A percentile compares a stretch with the other conserved stretches of the same genome.
These are phyloP conservation scores for Smutsia temminckii DNA, from an alignment of 2,797 vertebrate genomes.

Conservation along the genomic window DNA sequence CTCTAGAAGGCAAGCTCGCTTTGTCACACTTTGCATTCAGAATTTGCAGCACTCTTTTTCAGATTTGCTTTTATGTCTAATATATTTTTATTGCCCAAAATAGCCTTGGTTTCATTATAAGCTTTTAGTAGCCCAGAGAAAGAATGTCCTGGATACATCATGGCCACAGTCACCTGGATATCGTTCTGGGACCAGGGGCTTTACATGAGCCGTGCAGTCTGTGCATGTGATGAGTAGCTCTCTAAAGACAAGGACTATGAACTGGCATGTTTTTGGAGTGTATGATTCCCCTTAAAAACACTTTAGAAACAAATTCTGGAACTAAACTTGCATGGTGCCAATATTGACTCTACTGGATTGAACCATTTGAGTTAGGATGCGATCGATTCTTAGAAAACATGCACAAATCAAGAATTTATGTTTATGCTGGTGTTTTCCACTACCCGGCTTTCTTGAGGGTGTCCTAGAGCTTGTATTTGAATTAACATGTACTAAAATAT, in stretches of 20 bases:
- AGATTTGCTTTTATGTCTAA: slow-evolving; percentile 28
- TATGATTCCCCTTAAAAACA: neutral
- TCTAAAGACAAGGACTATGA: neutral
- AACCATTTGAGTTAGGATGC: neutral
- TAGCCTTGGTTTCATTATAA: neutral
- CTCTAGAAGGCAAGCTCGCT: slow-evolving; percentile 26
- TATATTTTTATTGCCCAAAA: slow-evolving; percentile 38
- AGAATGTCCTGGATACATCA: neutral
- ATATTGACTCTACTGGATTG: neutral
- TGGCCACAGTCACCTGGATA: neutral
- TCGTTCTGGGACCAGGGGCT: neutral
- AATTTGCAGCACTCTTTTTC: slow-evolving; percentile 1
- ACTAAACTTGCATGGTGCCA: neutral
- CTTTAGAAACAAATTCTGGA: neutral
- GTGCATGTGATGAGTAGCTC: neutral
- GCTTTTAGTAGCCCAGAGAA: neutral
- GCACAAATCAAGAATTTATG: neutral
- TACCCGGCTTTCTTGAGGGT: neutral
- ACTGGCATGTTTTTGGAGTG: neutral
- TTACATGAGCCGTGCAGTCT: neutral
- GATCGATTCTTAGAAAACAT: neutral
- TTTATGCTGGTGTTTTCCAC: neutral
- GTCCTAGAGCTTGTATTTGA: neutral
- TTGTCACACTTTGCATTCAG: neutral
- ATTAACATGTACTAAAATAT: slow-evolving; percentile 53